Evolutionary conservation across 1,140 invertebrate genomes (phyloP).

Genomic region (Leptopilina boulardi): DNA sequence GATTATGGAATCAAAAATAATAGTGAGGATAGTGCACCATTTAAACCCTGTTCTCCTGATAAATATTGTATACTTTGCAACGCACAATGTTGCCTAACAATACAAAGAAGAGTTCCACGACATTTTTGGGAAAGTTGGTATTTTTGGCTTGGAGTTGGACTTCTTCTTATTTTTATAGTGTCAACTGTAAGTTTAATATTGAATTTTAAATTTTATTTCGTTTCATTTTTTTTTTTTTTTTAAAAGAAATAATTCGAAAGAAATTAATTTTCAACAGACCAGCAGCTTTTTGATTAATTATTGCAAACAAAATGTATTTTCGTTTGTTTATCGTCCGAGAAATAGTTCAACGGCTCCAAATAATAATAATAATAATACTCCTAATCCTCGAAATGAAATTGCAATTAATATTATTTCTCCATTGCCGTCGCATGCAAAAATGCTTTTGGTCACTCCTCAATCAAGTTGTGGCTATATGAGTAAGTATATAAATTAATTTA

Average conservation of each 20-base stretch:
- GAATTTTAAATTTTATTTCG: not conserved
- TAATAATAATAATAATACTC: not conserved
- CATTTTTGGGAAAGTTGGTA: slow-evolving; percentile 70
- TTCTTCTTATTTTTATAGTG: slow-evolving; percentile 62
- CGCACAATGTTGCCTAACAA: slow-evolving; percentile 62
- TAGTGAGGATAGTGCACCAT: slow-evolving; percentile 38
- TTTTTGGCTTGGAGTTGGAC: slow-evolving; percentile 67
- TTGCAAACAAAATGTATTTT: slow-evolving; percentile 62
- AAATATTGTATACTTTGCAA: slow-evolving; percentile 65
- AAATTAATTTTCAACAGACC: slow-evolving; percentile 52
- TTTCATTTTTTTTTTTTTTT: not conserved
- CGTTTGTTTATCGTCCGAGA: slow-evolving; percentile 2
- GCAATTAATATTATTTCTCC: slow-evolving; percentile 68
- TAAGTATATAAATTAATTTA: slow-evolving; percentile 48
- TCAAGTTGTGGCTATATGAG: slow-evolving; percentile 61
- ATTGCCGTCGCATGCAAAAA: slow-evolving; percentile 64
- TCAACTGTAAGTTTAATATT: slow-evolving; percentile 59
- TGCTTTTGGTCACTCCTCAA: slow-evolving; percentile 63
- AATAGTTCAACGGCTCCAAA: not conserved
- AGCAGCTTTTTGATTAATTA: slow-evolving; percentile 66
- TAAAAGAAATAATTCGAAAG: not conserved
- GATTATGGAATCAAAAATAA: slow-evolving; percentile 47
- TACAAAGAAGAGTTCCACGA: slow-evolving; percentile 63
- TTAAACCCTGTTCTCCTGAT: slow-evolving; percentile 54
- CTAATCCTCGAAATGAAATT: slow-evolving; percentile 60